Evolutionary conservation across 2,888 invertebrate genomes (phyloP), one percentile per base, ranked within the genome.

Genomic region (Pasiphila rectangulata): DNA sequence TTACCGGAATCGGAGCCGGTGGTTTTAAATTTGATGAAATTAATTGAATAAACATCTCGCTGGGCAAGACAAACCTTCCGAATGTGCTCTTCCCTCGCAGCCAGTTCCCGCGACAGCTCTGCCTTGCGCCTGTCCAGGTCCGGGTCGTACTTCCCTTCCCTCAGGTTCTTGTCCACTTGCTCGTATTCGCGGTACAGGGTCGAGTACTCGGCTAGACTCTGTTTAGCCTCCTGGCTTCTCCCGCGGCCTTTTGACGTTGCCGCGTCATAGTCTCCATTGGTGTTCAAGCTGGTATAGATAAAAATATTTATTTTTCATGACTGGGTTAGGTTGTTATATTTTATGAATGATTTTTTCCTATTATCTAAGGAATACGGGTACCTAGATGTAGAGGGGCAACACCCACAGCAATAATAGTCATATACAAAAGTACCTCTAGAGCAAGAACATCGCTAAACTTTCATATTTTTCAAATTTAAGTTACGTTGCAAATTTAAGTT

Each of bases 141-240:
- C 0, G 75, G 72, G 7, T 76, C 70, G 32, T 60, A 61, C 20
- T 58, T 62, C 0, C 71, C 70, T 3, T 75, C 75, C 25, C 62
- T 63, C 9, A 80, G 61, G 12, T 58, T 56, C 50, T 72, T 70
- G 21, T 80, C 77, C 4, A 84, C 35, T 3, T 72, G 63, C 52
- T 83, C 76, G 53, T 82, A 85, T 55, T 85, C 78, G 5, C 75
- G 70, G 57, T 81, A 85, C 3, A 85, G 47, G 23, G 56, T 68
- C 0, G 83, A 78, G 54, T 84, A 87, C 59, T 83, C 83, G 0
- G 75, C 71, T 1, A 86, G 69, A 27, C 73, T 76, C 52, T 77
- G 78, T 53, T 77, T 82, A 1, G 79, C 79, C 24, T 75, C 77
- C 9, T 77, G 73, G 24, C 64, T 69, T 2, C 68, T 66, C 4